Base-by-base conservation (phyloP, 2,888 invertebrate genomes). In the Andrena flavipes region DNA sequence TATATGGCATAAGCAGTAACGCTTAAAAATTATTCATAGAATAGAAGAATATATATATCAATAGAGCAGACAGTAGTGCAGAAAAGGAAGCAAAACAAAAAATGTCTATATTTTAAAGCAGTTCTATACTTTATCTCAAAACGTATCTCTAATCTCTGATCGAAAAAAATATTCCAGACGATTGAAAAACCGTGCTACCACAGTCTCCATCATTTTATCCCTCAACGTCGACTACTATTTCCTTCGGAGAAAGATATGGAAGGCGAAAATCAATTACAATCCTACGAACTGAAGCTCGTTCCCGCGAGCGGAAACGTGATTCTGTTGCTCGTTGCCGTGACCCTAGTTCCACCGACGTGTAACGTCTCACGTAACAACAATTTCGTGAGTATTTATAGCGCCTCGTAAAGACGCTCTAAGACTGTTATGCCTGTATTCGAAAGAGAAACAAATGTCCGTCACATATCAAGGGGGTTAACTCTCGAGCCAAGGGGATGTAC, bases 361-460 rank as follows among this genome's bases (percentile, higher is more conserved):
- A 76, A 76, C 77, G 62, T 64, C 77, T 76, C 80, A 59, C 79
- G 85, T 87, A 85, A 82, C 85, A 86, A 88, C 89, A 85, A 90
- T 91, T 90, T 88, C 81, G 81, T 80, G 81, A 77, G 82, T 90
- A 90, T 91, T 90, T 88, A 90, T 90, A 85, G 88, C 80, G 68
- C 71, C 84, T 88, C 88, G 86, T 87, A 86, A 88, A 88, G 87
- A 86, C 81, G 88, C 80, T 70, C 78, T 63, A 77, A 81, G 86
- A 82, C 87, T 87, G 89, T 90, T 90, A 90, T 90, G 86, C 86
- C 76, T 84, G 88, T 87, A 90, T 92, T 91, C 88, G 87, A 81
- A 90, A 89, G 88, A 89, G 91, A 93, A 91, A 92, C 91, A 92
- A 92, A 92, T 92, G 92, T 87, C 88, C 88, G 89, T 92, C 92